Base-by-base conservation (phyloP, 2,888 invertebrate species). In the Brassicogethes aeneus region DNA sequence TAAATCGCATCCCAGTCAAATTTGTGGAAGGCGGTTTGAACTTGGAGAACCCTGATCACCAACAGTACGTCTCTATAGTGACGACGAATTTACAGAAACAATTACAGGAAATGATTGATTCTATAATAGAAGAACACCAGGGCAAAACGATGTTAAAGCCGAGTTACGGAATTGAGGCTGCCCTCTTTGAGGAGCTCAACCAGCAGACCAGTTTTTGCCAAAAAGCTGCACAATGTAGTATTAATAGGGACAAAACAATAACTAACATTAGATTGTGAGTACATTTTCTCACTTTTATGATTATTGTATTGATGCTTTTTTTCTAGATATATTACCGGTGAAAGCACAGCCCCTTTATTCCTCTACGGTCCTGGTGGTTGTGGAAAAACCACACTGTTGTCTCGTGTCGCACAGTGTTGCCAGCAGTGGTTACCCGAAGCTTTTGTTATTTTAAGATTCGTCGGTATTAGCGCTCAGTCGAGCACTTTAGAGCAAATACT, bases 361-460 rank as follows among this genome's bases (percentile, higher is more conserved):
- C 68, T 91, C 42, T 79, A 83, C 45, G 90, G 89, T 0, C 77
- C 81, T 16, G 76, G 80, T n/a, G 90, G 90, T 8, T 83, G 85
- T 63, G 90, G 90, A 1, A 90, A 90, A 68, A 87, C 86, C 2
- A 84, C 85, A 1, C 69, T 89, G 3, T 73, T 87, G 29, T 85
- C 90, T 1, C 75, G 84, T 47, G 79, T 84, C 7, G 80, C 80
- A 36, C 75, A 80, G 36, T 73, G 77, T 36, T 77, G 80, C 41
- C 77, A 78, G 36, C 66, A 74, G 30, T 79, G 78, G 74, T 70
- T 77, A 44, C 78, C 79, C 1, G 82, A 82, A 59, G 70, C 79
- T 2, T 65, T 66, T 47, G 50, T 65, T 23, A 60, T 73, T 46
- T 60, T 61, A 56, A 75, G 84, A 57, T 82, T 81, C 59, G 75